Evolutionary conservation across 1,140 invertebrate species (phyloP).

Genomic region (Nymphalis io): DNA sequence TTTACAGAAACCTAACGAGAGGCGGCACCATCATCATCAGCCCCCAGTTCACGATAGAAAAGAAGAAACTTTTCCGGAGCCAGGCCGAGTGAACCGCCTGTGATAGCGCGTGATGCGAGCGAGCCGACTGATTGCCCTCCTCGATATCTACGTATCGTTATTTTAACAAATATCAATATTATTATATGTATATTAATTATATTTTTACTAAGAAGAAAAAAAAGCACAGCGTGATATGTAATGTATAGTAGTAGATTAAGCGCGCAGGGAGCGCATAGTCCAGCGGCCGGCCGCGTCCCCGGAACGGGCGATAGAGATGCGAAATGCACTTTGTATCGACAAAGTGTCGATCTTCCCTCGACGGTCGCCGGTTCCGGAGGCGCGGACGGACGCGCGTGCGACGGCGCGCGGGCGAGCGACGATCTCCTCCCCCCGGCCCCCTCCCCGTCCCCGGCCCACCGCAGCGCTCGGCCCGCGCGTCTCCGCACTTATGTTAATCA

Average conservation of each 20-base stretch:
- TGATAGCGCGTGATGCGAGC: constrained; percentile 23
- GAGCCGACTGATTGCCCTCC: constrained; percentile 22
- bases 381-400: constrained; percentile 37
- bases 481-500: constrained; percentile 58
- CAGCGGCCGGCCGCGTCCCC: constrained; percentile 35
- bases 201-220: constrained; percentile 78
- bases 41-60: constrained; percentile 90
- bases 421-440: constrained; percentile 35
- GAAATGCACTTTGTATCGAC: constrained; percentile 52
- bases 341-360: constrained; percentile 50
- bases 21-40: constrained; percentile 92
- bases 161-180: constrained; percentile 77
- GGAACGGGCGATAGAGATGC: constrained; percentile 43
- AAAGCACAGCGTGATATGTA: constrained; percentile 80
- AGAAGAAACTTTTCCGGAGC: constrained; percentile 92
- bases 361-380: constrained; percentile 22
- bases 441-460: constrained; percentile 46
- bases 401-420: constrained; percentile 48
- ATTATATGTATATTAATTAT: constrained; percentile 80
- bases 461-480: constrained; percentile 53
- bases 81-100: constrained; percentile 73
- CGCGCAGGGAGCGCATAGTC: constrained; percentile 53
- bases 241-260: constrained; percentile 76
- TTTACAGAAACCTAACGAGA: constrained; percentile 88
- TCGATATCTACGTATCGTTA: constrained; percentile 24